phyloP scores from a whole-genome alignment of 2,113 vertebrate species.

The Macaca mulatta region DNA sequence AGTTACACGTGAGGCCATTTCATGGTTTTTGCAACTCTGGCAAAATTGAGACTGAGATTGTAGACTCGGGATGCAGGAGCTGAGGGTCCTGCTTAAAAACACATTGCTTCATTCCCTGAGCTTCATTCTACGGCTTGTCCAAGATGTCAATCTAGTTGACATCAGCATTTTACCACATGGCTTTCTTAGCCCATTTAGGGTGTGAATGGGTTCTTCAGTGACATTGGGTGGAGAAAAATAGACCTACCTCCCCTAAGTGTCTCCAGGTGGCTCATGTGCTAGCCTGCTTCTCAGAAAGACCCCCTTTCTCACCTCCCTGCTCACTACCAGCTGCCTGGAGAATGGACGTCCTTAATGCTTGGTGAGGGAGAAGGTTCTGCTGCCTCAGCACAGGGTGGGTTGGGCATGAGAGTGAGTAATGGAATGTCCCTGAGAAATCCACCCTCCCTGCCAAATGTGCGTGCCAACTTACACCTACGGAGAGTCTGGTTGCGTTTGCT shows the following conservation, averaged over 20 bases:
- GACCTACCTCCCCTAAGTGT: not conserved
- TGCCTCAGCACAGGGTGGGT: not conserved
- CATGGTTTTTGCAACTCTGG: not conserved
- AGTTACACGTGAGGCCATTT: not conserved
- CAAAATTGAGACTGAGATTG: not conserved
- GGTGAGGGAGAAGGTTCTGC: not conserved
- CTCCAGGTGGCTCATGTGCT: not conserved
- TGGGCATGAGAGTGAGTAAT: not conserved
- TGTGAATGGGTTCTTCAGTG: not conserved
- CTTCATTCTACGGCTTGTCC: not conserved
- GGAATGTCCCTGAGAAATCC: not conserved
- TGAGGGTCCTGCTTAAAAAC: not conserved
- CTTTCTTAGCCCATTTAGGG: not conserved
- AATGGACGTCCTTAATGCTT: not conserved
- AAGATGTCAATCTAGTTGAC: not conserved
- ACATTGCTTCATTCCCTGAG: not conserved
- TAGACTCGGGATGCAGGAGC: not conserved
- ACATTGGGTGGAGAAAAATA: not conserved
- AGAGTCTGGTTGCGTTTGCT: not conserved
- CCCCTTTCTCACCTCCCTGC: not conserved
- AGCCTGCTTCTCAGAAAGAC: not conserved
- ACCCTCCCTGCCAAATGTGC: not conserved
- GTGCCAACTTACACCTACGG: fast-evolving
- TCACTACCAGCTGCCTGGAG: not conserved
- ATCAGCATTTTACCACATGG: not conserved